These are phyloP conservation scores for Psylliodes chrysocephalus DNA, from an alignment of 2,888 invertebrate species.

Conservation along the genomic window DNA sequence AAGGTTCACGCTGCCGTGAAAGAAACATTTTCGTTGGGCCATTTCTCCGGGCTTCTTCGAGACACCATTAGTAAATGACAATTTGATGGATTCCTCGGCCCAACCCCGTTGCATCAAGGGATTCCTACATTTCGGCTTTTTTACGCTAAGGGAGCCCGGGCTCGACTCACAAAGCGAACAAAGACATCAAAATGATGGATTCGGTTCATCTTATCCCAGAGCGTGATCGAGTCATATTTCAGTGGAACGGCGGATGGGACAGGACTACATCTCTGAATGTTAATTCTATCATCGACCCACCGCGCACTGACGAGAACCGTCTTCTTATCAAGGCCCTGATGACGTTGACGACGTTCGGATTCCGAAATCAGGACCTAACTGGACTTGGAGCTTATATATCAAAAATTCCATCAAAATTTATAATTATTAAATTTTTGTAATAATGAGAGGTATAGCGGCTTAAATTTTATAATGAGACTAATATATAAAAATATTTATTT, in stretches of 20 bases:
- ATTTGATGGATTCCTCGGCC: slow-evolving; percentile 61
- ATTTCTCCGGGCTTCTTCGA: slow-evolving; percentile 54
- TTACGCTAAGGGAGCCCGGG: slow-evolving; percentile 55
- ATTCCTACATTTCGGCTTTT: slow-evolving; percentile 62
- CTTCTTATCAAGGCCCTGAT: slow-evolving; percentile 11
- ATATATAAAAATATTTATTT: no score
- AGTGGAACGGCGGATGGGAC: slow-evolving; percentile 60
- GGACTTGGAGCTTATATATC: neutral
- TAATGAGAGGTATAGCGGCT: no score
- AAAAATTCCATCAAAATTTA: no score
- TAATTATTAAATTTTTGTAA: no score
- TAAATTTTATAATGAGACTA: no score
- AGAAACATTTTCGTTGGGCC: slow-evolving; percentile 36
- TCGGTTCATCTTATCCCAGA: slow-evolving; percentile 66
- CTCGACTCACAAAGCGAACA: slow-evolving; percentile 62
- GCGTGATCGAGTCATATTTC: slow-evolving; percentile 67
- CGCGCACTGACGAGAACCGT: slow-evolving; percentile 41
- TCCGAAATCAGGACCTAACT: neutral
- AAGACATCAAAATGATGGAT: slow-evolving; percentile 68
- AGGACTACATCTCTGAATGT: slow-evolving; percentile 63
- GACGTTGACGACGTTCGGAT: neutral
- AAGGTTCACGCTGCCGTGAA: slow-evolving; percentile 17
- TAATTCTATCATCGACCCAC: slow-evolving; percentile 63
- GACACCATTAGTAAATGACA: slow-evolving; percentile 62
- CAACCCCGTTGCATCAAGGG: slow-evolving; percentile 60